Evolutionary conservation across 2,888 invertebrate genomes (phyloP).

Genomic region (Pemphredon lugubris): DNA sequence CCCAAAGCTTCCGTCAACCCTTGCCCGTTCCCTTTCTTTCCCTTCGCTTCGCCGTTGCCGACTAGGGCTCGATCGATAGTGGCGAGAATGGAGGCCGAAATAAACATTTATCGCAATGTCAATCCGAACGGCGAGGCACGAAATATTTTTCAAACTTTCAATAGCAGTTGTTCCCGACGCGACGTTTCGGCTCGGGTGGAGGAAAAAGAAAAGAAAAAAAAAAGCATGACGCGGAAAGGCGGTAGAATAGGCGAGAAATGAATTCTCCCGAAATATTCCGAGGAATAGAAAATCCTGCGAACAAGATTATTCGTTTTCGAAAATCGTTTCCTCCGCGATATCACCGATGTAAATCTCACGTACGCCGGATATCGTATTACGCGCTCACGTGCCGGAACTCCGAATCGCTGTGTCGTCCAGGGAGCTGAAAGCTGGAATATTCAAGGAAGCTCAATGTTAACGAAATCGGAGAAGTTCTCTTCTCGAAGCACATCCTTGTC

Average conservation of each 20-base stretch:
- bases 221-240: too few relatives aligned
- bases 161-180: too few relatives aligned
- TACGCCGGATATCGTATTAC: too few relatives aligned
- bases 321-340: too few relatives aligned
- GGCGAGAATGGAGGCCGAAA: not conserved
- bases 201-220: too few relatives aligned
- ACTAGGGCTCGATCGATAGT: not conserved
- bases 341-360: too few relatives aligned
- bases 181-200: too few relatives aligned
- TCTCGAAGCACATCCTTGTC: not conserved
- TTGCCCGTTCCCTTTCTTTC: not conserved
- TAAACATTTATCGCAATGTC: not conserved
- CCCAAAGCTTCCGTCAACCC: constrained; percentile 31
- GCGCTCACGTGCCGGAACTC: too few relatives aligned
- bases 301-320: too few relatives aligned
- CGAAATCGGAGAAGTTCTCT: not conserved
- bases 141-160: not conserved
- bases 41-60: not conserved
- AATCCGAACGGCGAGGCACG: not conserved
- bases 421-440: not conserved
- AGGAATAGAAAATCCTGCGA: too few relatives aligned
- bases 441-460: not conserved
- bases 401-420: not conserved
- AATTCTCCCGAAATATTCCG: too few relatives aligned
- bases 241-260: too few relatives aligned